phyloP scores from a whole-genome alignment of 2,797 vertebrate genomes.

The Sternotherus odoratus region DNA sequence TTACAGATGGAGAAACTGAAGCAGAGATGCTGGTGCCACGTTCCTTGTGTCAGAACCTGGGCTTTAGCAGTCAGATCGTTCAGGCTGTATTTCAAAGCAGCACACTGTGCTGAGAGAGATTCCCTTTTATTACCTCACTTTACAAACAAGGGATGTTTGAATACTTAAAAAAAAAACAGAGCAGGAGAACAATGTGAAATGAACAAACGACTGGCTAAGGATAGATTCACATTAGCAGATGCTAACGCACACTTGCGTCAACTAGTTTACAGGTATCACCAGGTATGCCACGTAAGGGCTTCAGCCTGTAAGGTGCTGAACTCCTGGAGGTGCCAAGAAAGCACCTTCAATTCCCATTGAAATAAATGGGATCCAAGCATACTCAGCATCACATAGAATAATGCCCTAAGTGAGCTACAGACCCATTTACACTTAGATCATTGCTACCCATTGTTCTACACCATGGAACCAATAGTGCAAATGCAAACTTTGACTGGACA shows the following conservation, averaged over 20 bases:
- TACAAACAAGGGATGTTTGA: not conserved
- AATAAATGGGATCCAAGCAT: not conserved
- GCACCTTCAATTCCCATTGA: not conserved
- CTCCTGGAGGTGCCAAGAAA: not conserved
- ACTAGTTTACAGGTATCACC: not conserved
- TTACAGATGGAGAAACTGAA: not conserved
- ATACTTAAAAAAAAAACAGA: not conserved
- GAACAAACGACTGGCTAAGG: not conserved
- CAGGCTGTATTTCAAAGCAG: not conserved
- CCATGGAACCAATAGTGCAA: not conserved
- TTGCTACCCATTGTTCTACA: not conserved
- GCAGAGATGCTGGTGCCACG: not conserved
- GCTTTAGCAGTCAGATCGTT: not conserved
- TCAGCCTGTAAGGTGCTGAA: not conserved
- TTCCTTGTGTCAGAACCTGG: not conserved
- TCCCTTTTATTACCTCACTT: not conserved
- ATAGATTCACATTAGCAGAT: not conserved
- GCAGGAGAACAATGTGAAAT: not conserved
- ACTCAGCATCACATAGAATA: not conserved
- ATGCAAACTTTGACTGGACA: not conserved
- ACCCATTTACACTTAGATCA: not conserved
- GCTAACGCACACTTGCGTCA: not conserved
- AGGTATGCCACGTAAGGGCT: not conserved
- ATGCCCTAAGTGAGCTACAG: not conserved
- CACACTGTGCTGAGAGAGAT: not conserved